Conservation (phyloP, 2,113 vertebrate species). For the Motacilla tschutschensis region DNA sequence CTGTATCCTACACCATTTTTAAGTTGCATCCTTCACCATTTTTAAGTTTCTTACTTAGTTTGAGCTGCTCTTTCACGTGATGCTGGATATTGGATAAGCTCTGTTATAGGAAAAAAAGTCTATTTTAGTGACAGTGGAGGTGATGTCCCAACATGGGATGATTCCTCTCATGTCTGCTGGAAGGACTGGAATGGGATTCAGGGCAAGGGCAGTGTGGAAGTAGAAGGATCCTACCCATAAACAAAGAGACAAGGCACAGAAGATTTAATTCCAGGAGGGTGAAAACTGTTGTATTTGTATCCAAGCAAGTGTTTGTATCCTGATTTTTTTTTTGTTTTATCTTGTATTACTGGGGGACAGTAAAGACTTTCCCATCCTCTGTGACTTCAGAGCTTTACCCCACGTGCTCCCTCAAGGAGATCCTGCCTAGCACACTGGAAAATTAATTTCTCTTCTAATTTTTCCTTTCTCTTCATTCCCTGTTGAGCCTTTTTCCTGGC, state of each 20-base stretch:
- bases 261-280: neutral
- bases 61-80: neutral
- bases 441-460: neutral
- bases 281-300: neutral
- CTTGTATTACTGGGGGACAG: neutral
- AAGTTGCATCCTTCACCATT: neutral
- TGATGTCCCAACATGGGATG: neutral
- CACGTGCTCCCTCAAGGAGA: fast-evolving
- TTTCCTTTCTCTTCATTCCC: neutral
- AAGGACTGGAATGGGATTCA: neutral
- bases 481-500: neutral
- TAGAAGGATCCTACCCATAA: neutral
- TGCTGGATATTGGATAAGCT: neutral
- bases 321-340: neutral
- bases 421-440: neutral
- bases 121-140: neutral
- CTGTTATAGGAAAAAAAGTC: neutral
- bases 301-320: neutral
- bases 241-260: neutral
- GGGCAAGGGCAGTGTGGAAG: fast-evolving
- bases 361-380: neutral
- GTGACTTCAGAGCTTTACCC: neutral
- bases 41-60: neutral
- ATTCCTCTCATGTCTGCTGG: neutral
- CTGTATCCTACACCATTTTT: neutral